Percentiles rank a stretch among this genome's conserved stretches.
Conservation (phyloP, 2,888 invertebrate genomes). For the Phasia obesa region DNA sequence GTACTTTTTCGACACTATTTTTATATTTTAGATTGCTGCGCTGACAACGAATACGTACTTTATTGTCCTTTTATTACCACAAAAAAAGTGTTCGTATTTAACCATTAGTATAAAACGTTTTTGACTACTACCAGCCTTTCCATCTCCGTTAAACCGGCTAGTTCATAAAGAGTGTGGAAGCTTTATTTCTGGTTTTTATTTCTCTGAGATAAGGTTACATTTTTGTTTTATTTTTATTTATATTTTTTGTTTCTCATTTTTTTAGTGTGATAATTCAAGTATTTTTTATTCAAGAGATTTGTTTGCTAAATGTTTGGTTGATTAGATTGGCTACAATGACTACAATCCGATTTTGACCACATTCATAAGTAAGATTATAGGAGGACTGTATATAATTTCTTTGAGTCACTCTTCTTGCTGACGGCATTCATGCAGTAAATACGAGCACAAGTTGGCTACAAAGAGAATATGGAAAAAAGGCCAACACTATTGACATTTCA, state of each 20-base stretch:
- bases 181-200: slow-evolving; percentile 58
- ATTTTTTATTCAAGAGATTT: slow-evolving; percentile 31
- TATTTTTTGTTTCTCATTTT: slow-evolving; percentile 38
- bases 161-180: slow-evolving; percentile 19
- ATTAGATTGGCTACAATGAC: slow-evolving; percentile 50
- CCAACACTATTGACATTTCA: background rate
- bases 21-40: too few species aligned
- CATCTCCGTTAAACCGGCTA: background rate
- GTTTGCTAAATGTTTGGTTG: slow-evolving; percentile 35
- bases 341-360: slow-evolving; percentile 48
- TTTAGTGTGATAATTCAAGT: slow-evolving; percentile 52
- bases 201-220: slow-evolving; percentile 5
- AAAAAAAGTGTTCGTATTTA: too few species aligned
- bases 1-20: too few species aligned
- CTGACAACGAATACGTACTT: too few species aligned
- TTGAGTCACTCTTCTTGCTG: slow-evolving; percentile 1
- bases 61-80: too few species aligned
- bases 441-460: slow-evolving; percentile 17
- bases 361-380: slow-evolving; percentile 52
- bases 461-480: background rate
- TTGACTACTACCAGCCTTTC: background rate
- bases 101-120: too few species aligned
- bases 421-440: slow-evolving; percentile 56
- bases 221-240: slow-evolving; percentile 26
- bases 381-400: background rate